These are phyloP conservation scores for Rhinatrema bivittatum DNA, from an alignment of 2,797 vertebrate genomes.

Conservation along the genomic window DNA sequence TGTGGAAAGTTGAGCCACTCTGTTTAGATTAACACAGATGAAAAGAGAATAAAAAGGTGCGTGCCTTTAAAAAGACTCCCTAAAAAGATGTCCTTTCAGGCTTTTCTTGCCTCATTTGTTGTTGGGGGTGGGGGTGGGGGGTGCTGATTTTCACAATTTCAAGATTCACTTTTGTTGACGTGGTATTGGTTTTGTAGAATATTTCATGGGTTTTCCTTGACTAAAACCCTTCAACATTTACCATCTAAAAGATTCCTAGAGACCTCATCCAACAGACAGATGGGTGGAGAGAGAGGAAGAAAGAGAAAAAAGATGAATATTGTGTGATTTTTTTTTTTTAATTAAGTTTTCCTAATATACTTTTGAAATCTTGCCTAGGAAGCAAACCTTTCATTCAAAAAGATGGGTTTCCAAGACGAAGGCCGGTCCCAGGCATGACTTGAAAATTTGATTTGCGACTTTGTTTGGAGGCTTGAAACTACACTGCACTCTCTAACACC, in stretches of 20 bases:
- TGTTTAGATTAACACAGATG: conserved; percentile 37
- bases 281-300: too few species aligned
- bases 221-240: conserved; percentile 22
- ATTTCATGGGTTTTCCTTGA: conserved; percentile 5
- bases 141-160: conserved; percentile 21
- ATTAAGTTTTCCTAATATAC: too few species aligned
- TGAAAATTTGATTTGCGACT: conserved; percentile 47
- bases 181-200: conserved; percentile 27
- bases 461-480: conserved; percentile 33
- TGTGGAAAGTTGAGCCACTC: conserved; percentile 37
- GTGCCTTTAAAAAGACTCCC: conserved; percentile 20
- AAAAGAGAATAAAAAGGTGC: background rate
- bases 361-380: too few species aligned
- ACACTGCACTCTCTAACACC: conserved; percentile 30
- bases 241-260: too few species aligned
- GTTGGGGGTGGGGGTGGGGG: conserved; percentile 10
- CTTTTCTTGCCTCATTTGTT: conserved; percentile 6
- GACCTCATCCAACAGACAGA: too few species aligned
- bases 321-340: too few species aligned
- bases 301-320: too few species aligned
- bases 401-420: conserved; percentile 39
- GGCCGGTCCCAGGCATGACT: conserved; percentile 24
- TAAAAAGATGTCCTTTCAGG: conserved; percentile 4
- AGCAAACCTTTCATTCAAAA: conserved; percentile 33
- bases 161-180: conserved; percentile 13